Evolutionary conservation across 92 coral and sea anemone species (phyloP).

Genomic region (Anthopleura xanthogrammica): DNA sequence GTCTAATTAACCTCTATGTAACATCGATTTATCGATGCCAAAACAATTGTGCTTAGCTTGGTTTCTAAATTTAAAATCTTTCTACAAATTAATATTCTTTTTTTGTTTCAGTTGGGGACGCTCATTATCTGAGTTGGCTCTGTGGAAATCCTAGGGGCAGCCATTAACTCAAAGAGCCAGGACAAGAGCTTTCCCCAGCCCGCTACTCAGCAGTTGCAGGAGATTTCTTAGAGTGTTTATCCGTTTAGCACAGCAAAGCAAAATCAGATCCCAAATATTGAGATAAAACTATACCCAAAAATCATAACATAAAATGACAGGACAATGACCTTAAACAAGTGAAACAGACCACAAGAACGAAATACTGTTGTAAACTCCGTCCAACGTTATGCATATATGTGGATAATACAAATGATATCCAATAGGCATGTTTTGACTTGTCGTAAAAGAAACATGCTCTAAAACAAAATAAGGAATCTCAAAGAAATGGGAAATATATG

Average conservation of each 20-base stretch:
- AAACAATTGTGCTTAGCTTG: not conserved
- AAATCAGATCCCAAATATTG: constrained; percentile 8
- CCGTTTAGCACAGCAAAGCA: constrained; percentile 12
- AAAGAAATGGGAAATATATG: not conserved
- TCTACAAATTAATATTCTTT: not conserved
- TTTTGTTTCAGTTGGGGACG: constrained; percentile 1
- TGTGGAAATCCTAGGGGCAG: not conserved
- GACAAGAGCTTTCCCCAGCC: not conserved
- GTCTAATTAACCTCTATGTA: constrained; percentile 18
- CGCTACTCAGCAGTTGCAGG: not conserved
- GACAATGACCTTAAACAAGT: constrained; percentile 12
- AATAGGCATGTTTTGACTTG: constrained; percentile 15
- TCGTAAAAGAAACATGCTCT: not conserved
- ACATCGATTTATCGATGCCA: constrained; percentile 13
- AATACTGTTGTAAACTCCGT: not conserved
- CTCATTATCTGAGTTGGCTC: not conserved
- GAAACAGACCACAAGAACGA: not conserved
- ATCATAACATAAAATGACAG: constrained; percentile 6
- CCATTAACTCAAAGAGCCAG: not conserved
- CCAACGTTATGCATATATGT: not conserved
- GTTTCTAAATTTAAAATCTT: not conserved
- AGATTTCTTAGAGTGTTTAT: not conserved
- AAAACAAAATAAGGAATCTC: not conserved
- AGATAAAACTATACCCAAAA: not conserved
- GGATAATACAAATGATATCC: not conserved